Evolutionary conservation across 2,888 invertebrate species (phyloP), one percentile per base, ranked within the genome.

Genomic region (Abscondita cerata): DNA sequence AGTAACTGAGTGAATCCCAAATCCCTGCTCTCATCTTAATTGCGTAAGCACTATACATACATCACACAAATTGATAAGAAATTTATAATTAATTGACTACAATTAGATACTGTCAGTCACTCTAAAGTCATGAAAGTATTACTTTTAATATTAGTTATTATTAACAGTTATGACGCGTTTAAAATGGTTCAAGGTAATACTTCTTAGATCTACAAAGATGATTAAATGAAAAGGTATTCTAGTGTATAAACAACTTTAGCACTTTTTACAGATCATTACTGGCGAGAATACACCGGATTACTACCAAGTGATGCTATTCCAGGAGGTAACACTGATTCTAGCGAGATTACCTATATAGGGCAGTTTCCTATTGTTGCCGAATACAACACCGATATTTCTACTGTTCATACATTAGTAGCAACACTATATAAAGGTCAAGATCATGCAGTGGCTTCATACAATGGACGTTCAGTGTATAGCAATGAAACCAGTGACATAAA

Each of bases 191-290:
- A 36, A 36, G 36, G 36, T 36, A 36, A 36, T 36, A 36, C 4
- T 36, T 4, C 6, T 25, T 25, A 25, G 25, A 4, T 25, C 46
- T n/a, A n/a, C n/a, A n/a, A n/a, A n/a, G n/a, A n/a, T n/a, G n/a
- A n/a, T n/a, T n/a, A n/a, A n/a, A n/a, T n/a, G n/a, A n/a, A n/a
- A n/a, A n/a, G n/a, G n/a, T n/a, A n/a, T n/a, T n/a, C n/a, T n/a
- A n/a, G n/a, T n/a, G n/a, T n/a, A n/a, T n/a, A n/a, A n/a, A n/a
- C n/a, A n/a, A n/a, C n/a, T n/a, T 11, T 46, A 20, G 9, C 2
- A n/a, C 18, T 20, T 20, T 12, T 48, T 48, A 1, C 19, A 51
- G 51, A 51, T 1, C 1, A 51, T 36, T 51, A 51, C 18, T 51
- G 51, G 51, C 12, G 36, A 19, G 51, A 51, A 33, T 51, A 34